Percentiles rank a stretch among this genome's conserved stretches.
Conservation (phyloP, 2,113 vertebrate species). For the Steatornis caripensis region DNA sequence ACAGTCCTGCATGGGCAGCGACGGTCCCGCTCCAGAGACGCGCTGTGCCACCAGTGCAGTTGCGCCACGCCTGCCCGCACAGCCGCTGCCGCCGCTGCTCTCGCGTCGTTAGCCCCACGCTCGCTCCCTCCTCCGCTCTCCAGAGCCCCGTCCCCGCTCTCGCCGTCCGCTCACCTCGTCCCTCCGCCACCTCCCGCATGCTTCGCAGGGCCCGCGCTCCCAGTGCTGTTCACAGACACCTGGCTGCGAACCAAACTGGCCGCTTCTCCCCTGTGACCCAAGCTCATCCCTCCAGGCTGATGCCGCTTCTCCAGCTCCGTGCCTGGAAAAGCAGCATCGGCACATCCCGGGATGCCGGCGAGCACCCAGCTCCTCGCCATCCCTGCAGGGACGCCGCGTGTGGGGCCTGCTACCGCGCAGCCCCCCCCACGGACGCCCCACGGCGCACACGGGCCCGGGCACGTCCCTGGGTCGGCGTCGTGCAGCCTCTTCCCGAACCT, state of each 20-base stretch:
- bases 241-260: accelerated
- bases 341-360: accelerated
- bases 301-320: not conserved
- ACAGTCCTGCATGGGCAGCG: too few relatives aligned
- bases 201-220: not conserved
- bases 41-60: accelerated
- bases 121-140: not conserved
- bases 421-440: not conserved
- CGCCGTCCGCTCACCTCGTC: not conserved
- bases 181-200: accelerated
- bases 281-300: not conserved
- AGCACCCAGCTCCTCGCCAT: not conserved
- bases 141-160: not conserved
- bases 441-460: not conserved
- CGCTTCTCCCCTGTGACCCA: not conserved
- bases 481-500: not conserved
- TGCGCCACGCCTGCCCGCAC: not conserved
- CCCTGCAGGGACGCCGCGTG: not conserved
- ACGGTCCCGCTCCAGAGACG: accelerated
- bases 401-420: accelerated
- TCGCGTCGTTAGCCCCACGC: too few relatives aligned
- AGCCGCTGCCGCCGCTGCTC: accelerated
- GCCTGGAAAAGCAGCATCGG: not conserved
- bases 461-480: accelerated
- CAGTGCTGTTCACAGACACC: not conserved